Base-by-base conservation (phyloP, 2,113 vertebrate species). In the Coturnix japonica region DNA sequence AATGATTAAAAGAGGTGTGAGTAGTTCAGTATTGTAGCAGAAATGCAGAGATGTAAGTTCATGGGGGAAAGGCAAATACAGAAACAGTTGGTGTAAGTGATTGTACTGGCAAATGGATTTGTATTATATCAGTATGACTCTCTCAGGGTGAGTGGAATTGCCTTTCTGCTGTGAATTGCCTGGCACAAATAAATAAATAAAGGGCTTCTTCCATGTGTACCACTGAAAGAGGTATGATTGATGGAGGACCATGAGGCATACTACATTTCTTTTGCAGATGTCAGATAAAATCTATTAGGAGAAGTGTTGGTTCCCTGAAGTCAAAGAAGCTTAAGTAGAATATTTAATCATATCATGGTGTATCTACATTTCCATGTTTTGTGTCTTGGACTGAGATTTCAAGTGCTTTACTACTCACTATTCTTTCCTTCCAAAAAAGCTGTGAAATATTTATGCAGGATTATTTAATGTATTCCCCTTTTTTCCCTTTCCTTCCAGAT, bases 1-100 rank as follows among this genome's bases (percentile, higher is more conserved):
- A 89, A 82, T 73, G 28, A 66, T 92, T 90, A 75, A 79, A 93
- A 82, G 46, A 90, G 41, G 49, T 91, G 70, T 84, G 71, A 94
- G 63, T 8, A 41, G 25, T 93, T 91, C 46, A 51, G 35, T 61
- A 81, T 73, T 90, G 70, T 56, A 81, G 57, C 44, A 85, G 47
- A 66, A 86, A 33, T 41, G 28, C 35, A 67, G n/a, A 54, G 21
- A 37, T 6, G 3, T 39, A 65, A 43, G 4, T 81, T 88, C 66
- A 85, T 23, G 22, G 15, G 46, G 18, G 61, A 79, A 61, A 73
- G 25, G 28, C 22, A 85, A 84, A 73, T 65, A 73, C 31, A 81
- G 63, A 44, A 92, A 59, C 30, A 35, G n/a, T 20, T 92, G 57
- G 11, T 90, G 65, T 3, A 11, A 89, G 21, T 69, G 61, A 47